Percentiles rank a stretch among this genome's conserved stretches.
Conservation (phyloP, 1,140 invertebrate genomes). For the Ganaspis sp. region DNA sequence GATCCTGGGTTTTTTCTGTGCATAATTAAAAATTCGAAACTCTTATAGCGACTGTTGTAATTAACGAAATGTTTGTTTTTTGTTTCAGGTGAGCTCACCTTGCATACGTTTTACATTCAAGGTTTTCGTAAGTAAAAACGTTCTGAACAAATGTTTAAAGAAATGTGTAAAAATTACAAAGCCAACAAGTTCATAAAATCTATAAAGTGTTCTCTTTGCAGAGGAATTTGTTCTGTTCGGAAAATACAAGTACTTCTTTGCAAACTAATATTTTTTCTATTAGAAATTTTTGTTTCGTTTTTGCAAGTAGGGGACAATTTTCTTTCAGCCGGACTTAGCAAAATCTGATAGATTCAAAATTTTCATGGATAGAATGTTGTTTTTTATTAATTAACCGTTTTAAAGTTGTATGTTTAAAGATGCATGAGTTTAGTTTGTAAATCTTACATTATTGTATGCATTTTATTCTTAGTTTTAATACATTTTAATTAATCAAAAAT, state of each 20-base stretch:
- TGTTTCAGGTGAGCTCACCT: slow-evolving; percentile 13
- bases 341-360: no score
- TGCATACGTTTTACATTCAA: background rate
- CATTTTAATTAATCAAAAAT: no score
- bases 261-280: background rate
- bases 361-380: no score
- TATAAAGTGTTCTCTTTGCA: background rate
- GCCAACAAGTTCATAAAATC: background rate
- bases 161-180: background rate
- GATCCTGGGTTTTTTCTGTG: no score
- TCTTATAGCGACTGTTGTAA: background rate
- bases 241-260: background rate
- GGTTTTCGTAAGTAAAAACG: background rate
- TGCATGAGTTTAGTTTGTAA: no score
- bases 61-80: background rate
- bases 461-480: no score
- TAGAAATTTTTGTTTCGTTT: no score
- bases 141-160: background rate
- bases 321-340: no score
- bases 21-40: background rate
- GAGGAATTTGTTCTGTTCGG: background rate
- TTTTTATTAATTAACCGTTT: no score
- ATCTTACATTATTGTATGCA: no score
- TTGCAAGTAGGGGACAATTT: no score
- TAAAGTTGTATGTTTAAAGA: no score